phyloP scores from a whole-genome alignment of 1,140 invertebrate species.

The Subanguina moxae region DNA sequence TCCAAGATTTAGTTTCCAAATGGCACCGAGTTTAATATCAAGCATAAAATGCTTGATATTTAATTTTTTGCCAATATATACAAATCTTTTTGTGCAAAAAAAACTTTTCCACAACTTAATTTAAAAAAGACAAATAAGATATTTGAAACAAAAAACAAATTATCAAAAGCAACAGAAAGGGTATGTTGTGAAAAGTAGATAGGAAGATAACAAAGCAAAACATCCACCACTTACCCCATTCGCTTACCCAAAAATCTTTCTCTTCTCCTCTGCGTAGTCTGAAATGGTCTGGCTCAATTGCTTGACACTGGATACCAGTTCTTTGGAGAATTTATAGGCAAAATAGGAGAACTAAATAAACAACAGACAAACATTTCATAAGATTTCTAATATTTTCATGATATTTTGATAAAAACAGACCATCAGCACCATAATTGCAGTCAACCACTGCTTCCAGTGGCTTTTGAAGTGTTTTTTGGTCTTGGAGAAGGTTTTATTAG shows the following conservation, averaged over 20 bases:
- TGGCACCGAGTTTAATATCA: too few species aligned
- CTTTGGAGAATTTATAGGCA: background rate
- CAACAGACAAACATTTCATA: too few species aligned
- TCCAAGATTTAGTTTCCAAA: too few species aligned
- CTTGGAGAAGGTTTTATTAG: background rate
- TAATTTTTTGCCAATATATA: background rate
- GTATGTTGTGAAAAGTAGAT: too few species aligned
- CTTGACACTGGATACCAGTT: background rate
- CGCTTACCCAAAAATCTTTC: constrained; percentile 8
- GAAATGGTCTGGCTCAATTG: background rate
- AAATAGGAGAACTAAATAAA: background rate
- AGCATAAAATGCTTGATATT: too few species aligned
- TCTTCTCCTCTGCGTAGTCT: background rate
- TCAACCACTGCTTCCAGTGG: background rate
- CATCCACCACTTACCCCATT: constrained; percentile 4
- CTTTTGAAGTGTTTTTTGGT: background rate
- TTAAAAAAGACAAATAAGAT: background rate
- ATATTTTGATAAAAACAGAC: too few species aligned
- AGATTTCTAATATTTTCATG: too few species aligned
- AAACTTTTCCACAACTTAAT: background rate
- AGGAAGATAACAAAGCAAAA: background rate
- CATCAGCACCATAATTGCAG: background rate
- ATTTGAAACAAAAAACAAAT: background rate
- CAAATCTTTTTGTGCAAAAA: background rate
- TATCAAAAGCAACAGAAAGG: background rate